Percentiles rank a stretch among this genome's conserved stretches.
phyloP scores from a whole-genome alignment of 2,113 vertebrate species.

The Machaerirhynchus nigripectus region DNA sequence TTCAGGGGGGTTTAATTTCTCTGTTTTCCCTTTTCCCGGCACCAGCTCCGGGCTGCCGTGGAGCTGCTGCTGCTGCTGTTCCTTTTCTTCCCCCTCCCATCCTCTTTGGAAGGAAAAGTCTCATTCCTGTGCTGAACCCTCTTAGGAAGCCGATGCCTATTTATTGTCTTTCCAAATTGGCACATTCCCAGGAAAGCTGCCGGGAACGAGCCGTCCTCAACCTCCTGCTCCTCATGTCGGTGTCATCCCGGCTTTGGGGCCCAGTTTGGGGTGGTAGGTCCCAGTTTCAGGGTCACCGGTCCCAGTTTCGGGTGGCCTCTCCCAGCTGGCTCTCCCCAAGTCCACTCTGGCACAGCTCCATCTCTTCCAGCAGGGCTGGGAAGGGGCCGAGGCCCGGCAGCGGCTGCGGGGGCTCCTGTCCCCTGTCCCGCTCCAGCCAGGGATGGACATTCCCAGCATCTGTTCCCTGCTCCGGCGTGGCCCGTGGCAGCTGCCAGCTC shows the following conservation, averaged over 20 bases:
- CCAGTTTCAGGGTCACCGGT: accelerated
- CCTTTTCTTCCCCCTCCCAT: not conserved
- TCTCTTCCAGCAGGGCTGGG: not conserved
- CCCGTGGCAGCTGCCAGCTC: accelerated
- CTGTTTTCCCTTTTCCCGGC: not conserved
- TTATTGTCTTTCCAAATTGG: not conserved
- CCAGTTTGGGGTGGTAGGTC: accelerated
- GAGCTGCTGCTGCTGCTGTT: constrained; percentile 2
- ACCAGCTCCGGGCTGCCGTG: not conserved
- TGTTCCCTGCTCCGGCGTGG: not conserved
- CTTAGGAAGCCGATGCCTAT: not conserved
- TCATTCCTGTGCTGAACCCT: not conserved
- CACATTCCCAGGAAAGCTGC: not conserved
- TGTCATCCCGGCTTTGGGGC: not conserved
- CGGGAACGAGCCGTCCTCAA: accelerated
- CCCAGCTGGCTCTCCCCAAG: not conserved
- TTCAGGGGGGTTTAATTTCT: not conserved
- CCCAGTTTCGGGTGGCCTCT: not conserved
- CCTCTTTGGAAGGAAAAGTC: not conserved
- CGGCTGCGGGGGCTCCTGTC: not conserved
- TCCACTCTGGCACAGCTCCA: accelerated
- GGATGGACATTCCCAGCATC: not conserved
- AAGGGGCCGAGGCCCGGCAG: not conserved
- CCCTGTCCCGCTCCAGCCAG: not conserved
- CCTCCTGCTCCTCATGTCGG: accelerated